Percentiles rank a stretch among this genome's conserved stretches.
These are phyloP conservation scores for Eristalis intricaria DNA, from an alignment of 2,888 invertebrate species.

Conservation along the genomic window DNA sequence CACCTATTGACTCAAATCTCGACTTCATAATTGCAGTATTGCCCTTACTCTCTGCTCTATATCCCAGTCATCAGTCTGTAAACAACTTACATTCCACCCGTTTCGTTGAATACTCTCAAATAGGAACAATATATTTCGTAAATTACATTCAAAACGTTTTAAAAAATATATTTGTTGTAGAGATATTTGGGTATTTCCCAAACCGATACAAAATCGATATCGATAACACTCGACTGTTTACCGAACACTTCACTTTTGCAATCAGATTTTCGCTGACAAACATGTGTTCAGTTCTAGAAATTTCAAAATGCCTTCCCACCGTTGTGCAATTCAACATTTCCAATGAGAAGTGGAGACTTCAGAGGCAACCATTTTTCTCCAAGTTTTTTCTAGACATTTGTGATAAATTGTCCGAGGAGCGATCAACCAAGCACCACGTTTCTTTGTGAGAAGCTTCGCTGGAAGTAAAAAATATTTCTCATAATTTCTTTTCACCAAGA, in stretches of 20 bases:
- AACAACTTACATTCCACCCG: too few relatives aligned
- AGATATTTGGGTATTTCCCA: too few relatives aligned
- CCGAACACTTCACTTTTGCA: constrained; percentile 26
- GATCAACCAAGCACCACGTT: constrained; percentile 70
- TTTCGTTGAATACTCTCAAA: too few relatives aligned
- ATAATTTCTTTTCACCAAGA: constrained; percentile 11
- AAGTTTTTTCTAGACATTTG: constrained; percentile 67
- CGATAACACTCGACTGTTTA: background rate
- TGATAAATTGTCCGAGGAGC: constrained; percentile 57
- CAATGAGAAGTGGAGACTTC: background rate
- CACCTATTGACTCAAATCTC: too few relatives aligned
- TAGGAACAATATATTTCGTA: too few relatives aligned
- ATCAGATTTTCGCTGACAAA: constrained; percentile 23
- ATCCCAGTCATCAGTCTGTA: too few relatives aligned
- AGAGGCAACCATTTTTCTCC: constrained; percentile 55
- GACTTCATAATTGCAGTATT: too few relatives aligned
- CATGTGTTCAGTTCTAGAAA: constrained; percentile 72
- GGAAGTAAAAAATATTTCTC: constrained; percentile 66
- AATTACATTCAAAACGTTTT: too few relatives aligned
- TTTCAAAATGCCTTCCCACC: constrained; percentile 66
- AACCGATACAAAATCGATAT: background rate
- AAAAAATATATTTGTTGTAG: too few relatives aligned
- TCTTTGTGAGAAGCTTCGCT: constrained; percentile 73
- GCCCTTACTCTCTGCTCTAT: too few relatives aligned
- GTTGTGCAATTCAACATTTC: background rate